phyloP scores from a whole-genome alignment of 2,888 invertebrate species.

The Drosophila prostipennis region DNA sequence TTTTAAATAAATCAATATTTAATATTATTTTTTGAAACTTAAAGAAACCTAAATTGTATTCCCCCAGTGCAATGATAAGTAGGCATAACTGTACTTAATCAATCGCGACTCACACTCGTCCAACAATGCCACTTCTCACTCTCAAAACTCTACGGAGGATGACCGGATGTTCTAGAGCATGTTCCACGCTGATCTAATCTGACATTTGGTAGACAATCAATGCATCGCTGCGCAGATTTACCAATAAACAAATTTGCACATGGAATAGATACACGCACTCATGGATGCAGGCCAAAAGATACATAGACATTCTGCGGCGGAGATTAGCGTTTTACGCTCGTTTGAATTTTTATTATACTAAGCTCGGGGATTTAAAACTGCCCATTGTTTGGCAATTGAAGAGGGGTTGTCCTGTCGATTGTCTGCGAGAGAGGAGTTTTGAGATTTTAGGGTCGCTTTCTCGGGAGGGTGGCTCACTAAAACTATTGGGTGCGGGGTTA shows the following conservation, averaged over 20 bases:
- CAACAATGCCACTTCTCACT: conserved; percentile 12
- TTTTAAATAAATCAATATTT: too few species aligned
- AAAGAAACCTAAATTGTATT: too few species aligned
- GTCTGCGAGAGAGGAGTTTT: conserved; percentile 40
- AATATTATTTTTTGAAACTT: too few species aligned
- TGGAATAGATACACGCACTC: conserved; percentile 41
- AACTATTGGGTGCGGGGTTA: conserved; percentile 3
- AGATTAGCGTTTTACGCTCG: conserved; percentile 84
- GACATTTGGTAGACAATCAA: conserved; percentile 71
- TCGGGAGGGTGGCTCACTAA: conserved; percentile 25
- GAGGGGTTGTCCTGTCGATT: conserved; percentile 65
- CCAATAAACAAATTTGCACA: conserved; percentile 74
- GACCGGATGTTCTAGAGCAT: conserved; percentile 35
- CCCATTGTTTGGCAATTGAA: conserved; percentile 64
- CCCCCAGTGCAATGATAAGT: conserved; percentile 13
- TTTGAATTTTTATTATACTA: conserved; percentile 82
- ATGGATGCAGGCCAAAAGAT: conserved; percentile 41
- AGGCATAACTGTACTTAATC: conserved; percentile 57
- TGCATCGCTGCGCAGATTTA: conserved; percentile 75
- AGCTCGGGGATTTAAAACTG: conserved; percentile 75
- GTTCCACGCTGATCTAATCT: conserved; percentile 74
- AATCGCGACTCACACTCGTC: conserved; percentile 7
- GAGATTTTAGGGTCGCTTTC: conserved; percentile 33
- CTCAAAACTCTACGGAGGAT: conserved; percentile 5
- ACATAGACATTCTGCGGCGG: conserved; percentile 61